Evolutionary conservation across 1,140 invertebrate species (phyloP).

Genomic region (Drosophila ogumai): DNA sequence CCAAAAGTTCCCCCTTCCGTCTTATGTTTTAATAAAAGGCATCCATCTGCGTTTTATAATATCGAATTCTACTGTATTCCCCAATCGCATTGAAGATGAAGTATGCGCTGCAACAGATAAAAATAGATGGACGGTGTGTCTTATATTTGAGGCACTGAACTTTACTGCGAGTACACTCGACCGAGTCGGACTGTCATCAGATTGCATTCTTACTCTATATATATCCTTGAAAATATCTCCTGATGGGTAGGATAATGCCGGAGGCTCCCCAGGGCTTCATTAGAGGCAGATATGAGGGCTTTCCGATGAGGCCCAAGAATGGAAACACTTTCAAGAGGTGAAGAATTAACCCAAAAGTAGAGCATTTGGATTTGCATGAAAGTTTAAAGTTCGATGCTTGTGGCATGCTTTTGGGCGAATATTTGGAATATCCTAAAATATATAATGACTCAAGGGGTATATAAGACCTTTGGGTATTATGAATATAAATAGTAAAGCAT

Average conservation of each 20-base stretch:
- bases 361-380: constrained; percentile 28
- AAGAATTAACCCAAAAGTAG: neutral
- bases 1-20: neutral
- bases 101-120: constrained; percentile 31
- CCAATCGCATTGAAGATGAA: constrained; percentile 29
- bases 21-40: constrained; percentile 8
- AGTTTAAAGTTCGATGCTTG: constrained; percentile 22
- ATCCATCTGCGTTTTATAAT: constrained; percentile 9
- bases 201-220: neutral
- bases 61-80: constrained; percentile 19
- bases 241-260: constrained; percentile 35
- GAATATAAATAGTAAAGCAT: neutral
- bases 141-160: constrained; percentile 47
- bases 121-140: constrained; percentile 29
- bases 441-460: constrained; percentile 6
- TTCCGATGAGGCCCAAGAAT: constrained; percentile 25
- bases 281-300: constrained; percentile 15
- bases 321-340: constrained; percentile 39
- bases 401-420: constrained; percentile 58
- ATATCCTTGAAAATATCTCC: neutral
- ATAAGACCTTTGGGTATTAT: neutral
- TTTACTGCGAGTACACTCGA: constrained; percentile 31
- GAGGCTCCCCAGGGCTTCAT: constrained; percentile 47
- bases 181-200: constrained; percentile 7
- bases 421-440: constrained; percentile 13